phyloP scores from a whole-genome alignment of 2,797 vertebrate genomes.

The Kryptolebias ocellatus region DNA sequence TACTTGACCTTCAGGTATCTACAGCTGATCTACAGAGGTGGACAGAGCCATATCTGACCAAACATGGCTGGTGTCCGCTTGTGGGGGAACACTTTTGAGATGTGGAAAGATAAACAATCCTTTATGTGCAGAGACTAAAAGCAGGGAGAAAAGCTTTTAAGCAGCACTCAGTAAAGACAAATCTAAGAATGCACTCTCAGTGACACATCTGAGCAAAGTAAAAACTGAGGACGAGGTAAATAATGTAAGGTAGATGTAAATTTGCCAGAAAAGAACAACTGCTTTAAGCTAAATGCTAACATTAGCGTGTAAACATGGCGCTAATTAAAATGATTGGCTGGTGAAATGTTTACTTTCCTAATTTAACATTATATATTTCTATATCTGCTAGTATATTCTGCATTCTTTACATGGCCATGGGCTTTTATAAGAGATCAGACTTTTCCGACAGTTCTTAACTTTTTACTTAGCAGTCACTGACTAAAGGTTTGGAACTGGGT shows the following conservation, averaged over 20 bases:
- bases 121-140: conserved; percentile 1
- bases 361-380: no score
- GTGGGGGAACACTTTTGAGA: neutral
- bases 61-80: neutral
- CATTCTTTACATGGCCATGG: no score
- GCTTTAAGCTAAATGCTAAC: neutral
- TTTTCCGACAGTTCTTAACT: no score
- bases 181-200: no score
- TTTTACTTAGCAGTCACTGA: no score
- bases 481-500: no score
- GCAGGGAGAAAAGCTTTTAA: neutral
- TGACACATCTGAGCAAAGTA: no score
- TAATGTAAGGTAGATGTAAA: neutral
- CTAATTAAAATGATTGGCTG: neutral
- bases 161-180: neutral
- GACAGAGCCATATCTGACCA: conserved; percentile 16
- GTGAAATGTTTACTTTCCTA: no score
- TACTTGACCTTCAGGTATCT: neutral
- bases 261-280: neutral
- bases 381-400: no score
- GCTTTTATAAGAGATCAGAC: no score
- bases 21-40: neutral
- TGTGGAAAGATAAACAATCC: conserved; percentile 18
- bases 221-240: neutral
- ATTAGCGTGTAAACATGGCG: neutral